Evolutionary conservation across 92 coral and sea anemone species (phyloP), one percentile per base, ranked within the genome.

Genomic region (Palythoa heliodiscus): DNA sequence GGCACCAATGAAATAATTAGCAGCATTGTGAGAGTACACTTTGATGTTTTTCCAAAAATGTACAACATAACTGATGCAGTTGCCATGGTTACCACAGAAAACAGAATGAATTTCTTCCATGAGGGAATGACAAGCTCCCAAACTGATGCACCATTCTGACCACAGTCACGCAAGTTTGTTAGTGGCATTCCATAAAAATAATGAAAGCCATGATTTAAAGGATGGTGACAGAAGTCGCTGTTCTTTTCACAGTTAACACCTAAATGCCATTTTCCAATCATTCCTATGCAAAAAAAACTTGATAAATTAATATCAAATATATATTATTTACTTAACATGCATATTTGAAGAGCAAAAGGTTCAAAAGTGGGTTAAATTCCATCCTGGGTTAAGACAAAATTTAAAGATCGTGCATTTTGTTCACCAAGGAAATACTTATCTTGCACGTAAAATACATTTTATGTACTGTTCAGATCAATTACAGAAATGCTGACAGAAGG

Each of bases 211-310:
- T 89, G 92, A 52, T 86, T 92, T 73, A 88, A 81, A 5, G 97
- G 97, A 70, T 93, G 94, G 43, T 82, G 89, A 53, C 89, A 89
- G 71, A 83, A 89, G 86, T 93, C 97, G 40, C 83, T 61, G 5
- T 79, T 75, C 8, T 78, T 73, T 19, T 87, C 76, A 61, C 82
- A 89, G 80, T 93, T 93, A 60, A 95, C 72, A 20, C 98, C 98
- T 1, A 92, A 89, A 68, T 95, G 98, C 98, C 98, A 95, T 72
- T 95, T 95, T 19, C 98, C 98, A 29, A 95, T 82, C 55, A 93
- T 17, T 53, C 83, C 97, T 93, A 83, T 7, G 12, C 47, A 43
- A 11, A 53, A 52, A 75, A 13, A 37, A 37, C 7, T 3, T 1
- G 1, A 71, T 2, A 43, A 20, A 19, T 8, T 43, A 43, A 43